Evolutionary conservation across 2,888 invertebrate genomes (phyloP), one percentile per base, ranked within the genome.

Genomic region (Apodemia zela): DNA sequence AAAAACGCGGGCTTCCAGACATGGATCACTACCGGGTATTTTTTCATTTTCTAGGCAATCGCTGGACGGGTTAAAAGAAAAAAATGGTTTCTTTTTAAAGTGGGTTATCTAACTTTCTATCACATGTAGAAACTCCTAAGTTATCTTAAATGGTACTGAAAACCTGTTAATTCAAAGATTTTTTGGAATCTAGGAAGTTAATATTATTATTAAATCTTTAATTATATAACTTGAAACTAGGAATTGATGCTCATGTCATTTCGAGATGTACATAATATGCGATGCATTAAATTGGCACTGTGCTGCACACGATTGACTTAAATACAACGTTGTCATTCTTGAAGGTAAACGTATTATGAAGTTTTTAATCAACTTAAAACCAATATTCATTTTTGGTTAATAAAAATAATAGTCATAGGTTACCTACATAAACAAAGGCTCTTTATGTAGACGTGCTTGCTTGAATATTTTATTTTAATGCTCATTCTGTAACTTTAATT

Each of bases 241-340:
- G 54, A 54, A 54, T 54, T 54, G 54, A 54, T 25, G 54, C 18
- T 54, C 21, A 54, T 25, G 18, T 54, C 13, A 2, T 54, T 21
- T 21, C 6, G 4, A 13, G 18, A 54, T 21, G 51, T 54, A 54
- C 4, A 18, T 13, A 21, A 5, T 54, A 10, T 54, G 2, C 10
- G 1, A 15, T 54, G 21, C 13, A 6, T 25, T 21, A 25, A 54
- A 54, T 54, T 54, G 5, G 21, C 15, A 15, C 25, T 54, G 54
- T 13, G 54, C 54, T 18, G 11, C 54, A 15, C 25, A 21, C 15
- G 15, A 42, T 42, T 5, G 42, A 42, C 42, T 42, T 42, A 42
- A 38, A 38, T 13, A 42, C 13, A 15, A 42, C 15, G 15, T 42
- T 42, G 11, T 11, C 13, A 38, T 38, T 15, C 15, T 5, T 42